Evolutionary conservation across 1,140 invertebrate species (phyloP).

Genomic region (Zaprionus inermis): DNA sequence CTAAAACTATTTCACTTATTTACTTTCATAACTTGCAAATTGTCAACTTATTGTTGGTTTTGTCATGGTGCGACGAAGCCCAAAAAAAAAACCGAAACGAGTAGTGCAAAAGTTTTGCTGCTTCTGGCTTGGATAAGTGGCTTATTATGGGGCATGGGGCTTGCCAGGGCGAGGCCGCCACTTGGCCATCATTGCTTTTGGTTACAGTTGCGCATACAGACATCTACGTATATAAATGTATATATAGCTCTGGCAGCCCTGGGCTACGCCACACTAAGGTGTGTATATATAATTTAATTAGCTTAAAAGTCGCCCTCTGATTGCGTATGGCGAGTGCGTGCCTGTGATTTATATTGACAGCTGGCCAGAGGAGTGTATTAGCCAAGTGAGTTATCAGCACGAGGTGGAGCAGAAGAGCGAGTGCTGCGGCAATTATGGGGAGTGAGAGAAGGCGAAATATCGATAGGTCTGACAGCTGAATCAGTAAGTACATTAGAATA

Average conservation of each 20-base stretch:
- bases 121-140: conserved; percentile 56
- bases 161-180: conserved; percentile 19
- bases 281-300: conserved; percentile 79
- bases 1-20: conserved; percentile 78
- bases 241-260: background rate
- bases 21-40: conserved; percentile 82
- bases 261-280: conserved; percentile 26
- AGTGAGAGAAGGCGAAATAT: background rate
- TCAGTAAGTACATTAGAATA: background rate
- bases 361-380: conserved; percentile 35
- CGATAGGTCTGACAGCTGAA: background rate
- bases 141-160: conserved; percentile 56
- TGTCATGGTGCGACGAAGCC: conserved; percentile 41
- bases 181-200: conserved; percentile 31
- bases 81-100: conserved; percentile 51
- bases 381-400: conserved; percentile 36
- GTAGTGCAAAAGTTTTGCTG: conserved; percentile 66
- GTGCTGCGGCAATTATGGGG: background rate
- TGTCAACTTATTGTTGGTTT: conserved; percentile 78
- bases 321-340: conserved; percentile 33
- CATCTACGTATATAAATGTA: no score
- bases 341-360: conserved; percentile 66
- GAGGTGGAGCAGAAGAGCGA: background rate
- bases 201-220: conserved; percentile 11
- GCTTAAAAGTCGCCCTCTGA: conserved; percentile 64